phyloP scores from a whole-genome alignment of 2,888 invertebrate genomes.

The Melolontha melolontha region DNA sequence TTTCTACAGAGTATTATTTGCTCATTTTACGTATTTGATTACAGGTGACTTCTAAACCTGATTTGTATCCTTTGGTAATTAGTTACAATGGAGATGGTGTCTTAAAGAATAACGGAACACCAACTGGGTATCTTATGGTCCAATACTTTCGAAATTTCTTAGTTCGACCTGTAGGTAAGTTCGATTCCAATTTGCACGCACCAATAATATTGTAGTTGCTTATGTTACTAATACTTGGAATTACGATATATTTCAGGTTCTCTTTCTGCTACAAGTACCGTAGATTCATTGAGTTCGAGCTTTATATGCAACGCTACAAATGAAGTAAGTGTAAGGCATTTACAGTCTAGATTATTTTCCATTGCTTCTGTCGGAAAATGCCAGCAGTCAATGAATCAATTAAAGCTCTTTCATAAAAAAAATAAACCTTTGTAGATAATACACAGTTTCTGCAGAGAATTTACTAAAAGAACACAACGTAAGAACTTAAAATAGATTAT shows the following conservation, averaged over 20 bases:
- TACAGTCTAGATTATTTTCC: neutral
- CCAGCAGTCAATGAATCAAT: no score
- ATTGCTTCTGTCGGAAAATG: no score
- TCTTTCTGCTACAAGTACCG: constrained; percentile 85
- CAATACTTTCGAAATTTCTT: constrained; percentile 87
- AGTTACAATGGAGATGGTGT: constrained; percentile 80
- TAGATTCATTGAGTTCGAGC: constrained; percentile 88
- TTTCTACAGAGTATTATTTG: no score
- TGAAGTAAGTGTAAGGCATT: constrained; percentile 73
- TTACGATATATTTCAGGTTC: constrained; percentile 78
- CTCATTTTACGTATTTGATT: no score
- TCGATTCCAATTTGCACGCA: neutral
- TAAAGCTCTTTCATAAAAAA: no score
- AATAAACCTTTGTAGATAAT: no score
- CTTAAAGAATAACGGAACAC: constrained; percentile 72
- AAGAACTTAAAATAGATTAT: no score
- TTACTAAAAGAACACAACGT: no score
- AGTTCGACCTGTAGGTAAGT: constrained; percentile 76
- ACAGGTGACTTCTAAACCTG: constrained; percentile 88
- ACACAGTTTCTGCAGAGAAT: no score
- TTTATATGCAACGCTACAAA: constrained; percentile 87
- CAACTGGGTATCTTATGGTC: constrained; percentile 85
- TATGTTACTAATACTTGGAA: neutral
- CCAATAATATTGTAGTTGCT: neutral
- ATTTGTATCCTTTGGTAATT: constrained; percentile 86